Evolutionary conservation across 2,113 vertebrate genomes (phyloP), one percentile per base, ranked within the genome.

Genomic region (Ranitomeya variabilis): DNA sequence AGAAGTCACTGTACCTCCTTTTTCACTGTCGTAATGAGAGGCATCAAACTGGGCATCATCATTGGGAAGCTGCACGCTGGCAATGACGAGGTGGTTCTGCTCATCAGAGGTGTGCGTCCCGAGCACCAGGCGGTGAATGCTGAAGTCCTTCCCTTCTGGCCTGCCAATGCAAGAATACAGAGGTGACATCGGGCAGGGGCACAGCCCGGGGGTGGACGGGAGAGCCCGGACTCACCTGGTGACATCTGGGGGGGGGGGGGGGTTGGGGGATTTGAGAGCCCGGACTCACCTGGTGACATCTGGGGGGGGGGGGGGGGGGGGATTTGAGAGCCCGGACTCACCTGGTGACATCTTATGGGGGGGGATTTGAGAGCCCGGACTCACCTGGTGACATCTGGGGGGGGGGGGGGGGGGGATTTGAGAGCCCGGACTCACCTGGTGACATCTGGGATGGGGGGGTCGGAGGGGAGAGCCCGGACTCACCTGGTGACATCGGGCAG

Each of bases 21-120:
- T 99, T 91, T 99, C 98, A 83, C 98, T 99, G 91, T 99, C 98
- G 6, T 99, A 99, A 93, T 99, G 97, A 0, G 98, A 99, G 4
- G 97, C 98, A 92, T 99, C 98, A 92, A 99, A 99, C 92, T 99
- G 98, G 0, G 98, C 97, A 19, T 99, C 98, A 0, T 99, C 98
- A 0, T 99, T 99, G 11, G 98, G 98, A 78, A 99, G 93, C 90
- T 99, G 98, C 90, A 99, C 98, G 0, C 98, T 99, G 0, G 98
- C 98, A 26, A 99, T 99, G 67, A 99, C 98, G 12, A 99, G 95
- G 88, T 99, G 98, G 88, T 99, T 99, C 82, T 99, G 98, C 16
- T 99, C 98, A 92, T 99, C 98, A 0, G 98, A 99, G 0, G 98
- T 99, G 89, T 99, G 98, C 9, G 98, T 99, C 54, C 98, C 98